Evolutionary conservation across 2,113 vertebrate species (phyloP), one percentile per base, ranked within the genome.

Genomic region (Herpailurus yagouaroundi): DNA sequence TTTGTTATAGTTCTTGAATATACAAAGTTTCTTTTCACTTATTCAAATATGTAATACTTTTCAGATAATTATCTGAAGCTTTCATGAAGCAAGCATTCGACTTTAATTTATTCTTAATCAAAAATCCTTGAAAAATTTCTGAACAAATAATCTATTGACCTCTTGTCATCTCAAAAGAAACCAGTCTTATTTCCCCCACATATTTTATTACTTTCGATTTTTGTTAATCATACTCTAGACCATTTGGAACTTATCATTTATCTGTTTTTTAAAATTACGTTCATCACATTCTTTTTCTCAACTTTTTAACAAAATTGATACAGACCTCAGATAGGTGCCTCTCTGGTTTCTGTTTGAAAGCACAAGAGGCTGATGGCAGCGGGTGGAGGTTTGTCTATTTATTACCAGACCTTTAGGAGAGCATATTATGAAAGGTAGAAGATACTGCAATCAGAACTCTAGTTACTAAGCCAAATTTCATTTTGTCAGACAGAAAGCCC

Each of bases 211-310:
- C 71, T 96, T 91, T 71, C 16, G 36, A 80, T 63, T 94, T 77
- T 92, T 71, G 31, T 38, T 89, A 96, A 29, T 64, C 76, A 73
- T 87, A 73, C 21, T 52, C 33, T 18, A 91, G 85, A 38, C 50
- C 63, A 66, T 84, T 91, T 95, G 18, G 29, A 91, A 84, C 69
- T 96, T 87, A 91, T 16, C 60, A 76, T 60, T 83, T 97, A 60
- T 93, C 25, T 89, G 19, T 66, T 82, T 80, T 96, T 94, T 29
- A 94, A 95, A 94, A 87, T 95, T 77, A 79, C 13, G n/a, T 91
- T 66, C n/a, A 94, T 91, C 25, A 13, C 31, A n/a, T 87, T 84
- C 31, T 89, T 97, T 94, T 90, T 82, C 73, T 87, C 1, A 7
- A 1, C n/a, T 57, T 77, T 91, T 83, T 29, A 3, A 29, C 73